A percentile compares a stretch with the other conserved stretches of the same genome.
Conservation (phyloP, 2,797 vertebrate genomes). For the Poecilia wingei region DNA sequence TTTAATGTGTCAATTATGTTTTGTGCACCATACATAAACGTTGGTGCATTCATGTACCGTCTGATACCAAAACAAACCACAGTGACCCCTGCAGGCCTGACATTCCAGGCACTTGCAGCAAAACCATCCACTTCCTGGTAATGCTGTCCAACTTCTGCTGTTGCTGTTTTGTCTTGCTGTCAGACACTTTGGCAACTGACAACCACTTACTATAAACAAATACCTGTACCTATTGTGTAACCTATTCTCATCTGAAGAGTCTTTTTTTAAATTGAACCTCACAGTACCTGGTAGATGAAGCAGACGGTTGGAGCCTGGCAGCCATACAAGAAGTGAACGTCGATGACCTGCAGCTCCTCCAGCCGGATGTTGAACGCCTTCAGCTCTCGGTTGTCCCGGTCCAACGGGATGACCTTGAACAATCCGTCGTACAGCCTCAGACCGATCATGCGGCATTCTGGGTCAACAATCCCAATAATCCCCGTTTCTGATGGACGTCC, state of each 20-base stretch:
- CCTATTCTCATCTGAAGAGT: neutral
- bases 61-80: neutral
- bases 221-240: neutral
- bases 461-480: constrained; percentile 97
- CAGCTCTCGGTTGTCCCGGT: constrained; percentile 95
- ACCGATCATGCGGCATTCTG: constrained; percentile 98
- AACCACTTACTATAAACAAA: neutral
- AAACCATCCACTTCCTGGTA: neutral
- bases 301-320: constrained; percentile 98
- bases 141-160: neutral
- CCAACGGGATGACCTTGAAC: constrained; percentile 97
- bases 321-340: constrained; percentile 96
- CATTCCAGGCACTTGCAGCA: neutral
- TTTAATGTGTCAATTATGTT: too few species aligned
- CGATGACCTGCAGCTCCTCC: constrained; percentile 97
- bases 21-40: neutral
- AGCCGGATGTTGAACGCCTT: constrained; percentile 98
- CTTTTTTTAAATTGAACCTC: neutral
- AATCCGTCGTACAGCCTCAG: constrained; percentile 95
- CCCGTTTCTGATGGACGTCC: constrained; percentile 97
- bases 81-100: neutral
- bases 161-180: neutral
- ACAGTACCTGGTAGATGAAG: constrained; percentile 95
- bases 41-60: neutral
- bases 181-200: neutral